Evolutionary conservation across 2,797 vertebrate species (phyloP).

Genomic region (Sebastes ruberrimus): DNA sequence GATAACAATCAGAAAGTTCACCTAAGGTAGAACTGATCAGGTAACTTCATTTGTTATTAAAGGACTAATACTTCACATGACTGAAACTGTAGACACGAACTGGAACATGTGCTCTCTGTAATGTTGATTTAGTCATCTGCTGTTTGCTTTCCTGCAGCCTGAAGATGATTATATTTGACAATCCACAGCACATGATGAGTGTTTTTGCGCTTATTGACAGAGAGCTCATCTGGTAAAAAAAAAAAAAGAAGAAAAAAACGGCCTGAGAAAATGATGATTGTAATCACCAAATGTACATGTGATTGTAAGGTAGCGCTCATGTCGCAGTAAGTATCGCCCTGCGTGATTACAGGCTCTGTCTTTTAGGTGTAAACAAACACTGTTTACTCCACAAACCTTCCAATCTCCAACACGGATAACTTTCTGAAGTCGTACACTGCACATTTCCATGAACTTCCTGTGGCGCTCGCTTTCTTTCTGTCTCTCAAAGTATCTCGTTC

Average conservation of each 20-base stretch:
- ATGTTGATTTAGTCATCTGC: slow-evolving; percentile 56
- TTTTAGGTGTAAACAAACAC: slow-evolving; percentile 8
- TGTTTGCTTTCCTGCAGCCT: slow-evolving; percentile 52
- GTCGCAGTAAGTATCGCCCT: slow-evolving; percentile 8
- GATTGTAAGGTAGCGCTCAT: slow-evolving; percentile 15
- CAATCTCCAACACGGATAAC: neutral
- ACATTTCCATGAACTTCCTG: neutral
- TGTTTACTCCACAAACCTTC: neutral
- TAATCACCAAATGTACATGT: slow-evolving; percentile 38
- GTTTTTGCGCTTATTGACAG: slow-evolving; percentile 19
- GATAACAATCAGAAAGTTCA: neutral
- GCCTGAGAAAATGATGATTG: slow-evolving; percentile 2
- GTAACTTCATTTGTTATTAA: neutral
- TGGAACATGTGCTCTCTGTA: neutral
- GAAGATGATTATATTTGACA: slow-evolving; percentile 54
- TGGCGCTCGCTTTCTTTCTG: slow-evolving; percentile 7
- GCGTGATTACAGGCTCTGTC: slow-evolving; percentile 2
- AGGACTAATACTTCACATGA: neutral
- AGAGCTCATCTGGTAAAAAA: slow-evolving; percentile 7
- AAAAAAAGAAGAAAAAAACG: neutral
- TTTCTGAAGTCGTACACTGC: slow-evolving; percentile 4
- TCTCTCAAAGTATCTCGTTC: slow-evolving; percentile 28
- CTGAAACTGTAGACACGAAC: slow-evolving; percentile 22
- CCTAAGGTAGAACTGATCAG: neutral
- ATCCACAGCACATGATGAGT: slow-evolving; percentile 21